Evolutionary conservation across 2,113 vertebrate genomes (phyloP).

Genomic region (Laticauda laticaudata): DNA sequence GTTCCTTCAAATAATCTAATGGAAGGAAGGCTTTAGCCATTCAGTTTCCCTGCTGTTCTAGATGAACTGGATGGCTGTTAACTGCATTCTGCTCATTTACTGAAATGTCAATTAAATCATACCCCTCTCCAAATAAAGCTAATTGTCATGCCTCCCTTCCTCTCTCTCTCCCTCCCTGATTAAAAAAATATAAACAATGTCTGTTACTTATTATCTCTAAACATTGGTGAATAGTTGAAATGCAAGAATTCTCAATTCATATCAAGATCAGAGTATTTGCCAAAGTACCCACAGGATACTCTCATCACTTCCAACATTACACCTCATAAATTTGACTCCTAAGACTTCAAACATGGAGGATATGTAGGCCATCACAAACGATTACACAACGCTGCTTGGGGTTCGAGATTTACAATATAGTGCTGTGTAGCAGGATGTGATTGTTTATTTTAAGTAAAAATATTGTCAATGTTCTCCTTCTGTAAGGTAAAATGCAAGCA

Average conservation of each 20-base stretch:
- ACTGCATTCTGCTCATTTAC: neutral
- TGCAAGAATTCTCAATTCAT: neutral
- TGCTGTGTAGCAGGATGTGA: neutral
- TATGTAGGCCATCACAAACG: neutral
- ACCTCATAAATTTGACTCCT: neutral
- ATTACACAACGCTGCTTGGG: neutral
- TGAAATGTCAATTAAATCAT: neutral
- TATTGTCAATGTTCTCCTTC: neutral
- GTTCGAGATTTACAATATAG: neutral
- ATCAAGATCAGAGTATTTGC: neutral
- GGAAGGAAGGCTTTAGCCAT: neutral
- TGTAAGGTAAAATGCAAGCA: neutral
- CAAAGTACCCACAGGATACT: neutral
- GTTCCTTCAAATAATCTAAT: neutral
- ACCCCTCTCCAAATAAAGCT: neutral
- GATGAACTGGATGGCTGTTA: neutral
- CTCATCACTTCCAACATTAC: neutral
- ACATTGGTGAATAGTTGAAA: neutral
- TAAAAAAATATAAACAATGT: neutral
- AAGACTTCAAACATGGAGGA: too few relatives aligned
- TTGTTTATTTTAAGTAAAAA: neutral
- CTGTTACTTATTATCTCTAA: neutral
- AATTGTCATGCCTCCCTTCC: neutral
- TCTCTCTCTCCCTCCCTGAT: neutral
- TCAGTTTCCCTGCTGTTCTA: neutral